Evolutionary conservation across 2,797 vertebrate species (phyloP).

Genomic region (Crax fasciolata): DNA sequence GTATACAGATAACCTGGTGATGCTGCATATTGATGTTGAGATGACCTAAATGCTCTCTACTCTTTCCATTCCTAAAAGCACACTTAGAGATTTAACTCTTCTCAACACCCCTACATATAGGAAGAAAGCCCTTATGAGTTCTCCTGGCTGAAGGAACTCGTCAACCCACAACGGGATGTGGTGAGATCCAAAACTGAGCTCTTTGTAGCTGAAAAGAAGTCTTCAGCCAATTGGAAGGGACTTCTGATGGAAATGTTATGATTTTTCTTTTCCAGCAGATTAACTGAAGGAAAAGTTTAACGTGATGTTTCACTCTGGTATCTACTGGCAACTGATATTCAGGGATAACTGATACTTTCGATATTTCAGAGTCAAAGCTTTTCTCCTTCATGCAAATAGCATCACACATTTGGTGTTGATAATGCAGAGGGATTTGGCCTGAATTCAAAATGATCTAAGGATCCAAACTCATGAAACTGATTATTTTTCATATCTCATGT

Average conservation of each 20-base stretch:
- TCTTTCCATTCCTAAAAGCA: neutral
- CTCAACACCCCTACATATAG: neutral
- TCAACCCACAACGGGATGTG: neutral
- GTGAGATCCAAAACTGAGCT: constrained; percentile 35
- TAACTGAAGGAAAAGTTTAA: constrained; percentile 54
- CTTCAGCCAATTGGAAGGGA: constrained; percentile 61
- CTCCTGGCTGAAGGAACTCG: constrained; percentile 42
- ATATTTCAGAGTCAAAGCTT: constrained; percentile 2
- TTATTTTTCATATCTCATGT: constrained; percentile 49
- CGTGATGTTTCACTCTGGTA: constrained; percentile 13
- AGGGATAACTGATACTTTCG: constrained; percentile 8
- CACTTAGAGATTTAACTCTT: neutral
- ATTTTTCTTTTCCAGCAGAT: constrained; percentile 57
- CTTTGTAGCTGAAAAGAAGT: constrained; percentile 39
- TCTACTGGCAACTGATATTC: constrained; percentile 41
- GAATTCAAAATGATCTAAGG: constrained; percentile 36
- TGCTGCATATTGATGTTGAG: neutral
- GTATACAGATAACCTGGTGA: neutral
- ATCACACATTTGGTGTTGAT: constrained; percentile 64
- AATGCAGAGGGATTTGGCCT: constrained; percentile 33
- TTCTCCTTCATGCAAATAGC: constrained; percentile 14
- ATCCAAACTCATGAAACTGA: constrained; percentile 51
- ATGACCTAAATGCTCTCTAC: neutral
- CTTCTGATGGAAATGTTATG: constrained; percentile 39
- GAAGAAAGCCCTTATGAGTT: constrained; percentile 20